phyloP scores from a whole-genome alignment of 2,888 invertebrate species.

The Diaphora mendica region DNA sequence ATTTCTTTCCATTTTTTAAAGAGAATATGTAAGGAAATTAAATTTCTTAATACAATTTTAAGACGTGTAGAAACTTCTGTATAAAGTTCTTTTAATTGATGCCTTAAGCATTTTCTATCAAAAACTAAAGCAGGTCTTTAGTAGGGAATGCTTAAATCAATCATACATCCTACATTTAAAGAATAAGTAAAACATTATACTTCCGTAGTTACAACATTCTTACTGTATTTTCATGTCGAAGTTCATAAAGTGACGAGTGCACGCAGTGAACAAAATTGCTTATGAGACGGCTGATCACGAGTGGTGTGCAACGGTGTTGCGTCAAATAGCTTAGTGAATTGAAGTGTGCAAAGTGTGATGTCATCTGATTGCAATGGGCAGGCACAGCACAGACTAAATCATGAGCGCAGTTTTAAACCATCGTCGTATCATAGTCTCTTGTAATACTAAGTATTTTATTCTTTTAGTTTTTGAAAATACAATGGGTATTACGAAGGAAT shows the following conservation, averaged over 20 bases:
- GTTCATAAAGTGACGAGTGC: not conserved
- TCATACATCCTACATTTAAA: too few relatives aligned
- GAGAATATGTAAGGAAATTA: not conserved
- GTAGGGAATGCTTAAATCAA: not conserved
- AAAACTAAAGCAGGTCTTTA: not conserved
- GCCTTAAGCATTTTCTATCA: not conserved
- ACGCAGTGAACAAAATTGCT: not conserved
- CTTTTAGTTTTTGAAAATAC: conserved; percentile 50
- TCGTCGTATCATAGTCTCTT: conserved; percentile 61
- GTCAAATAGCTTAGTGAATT: conserved; percentile 56
- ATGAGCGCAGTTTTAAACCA: conserved; percentile 69
- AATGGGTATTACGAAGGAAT: conserved; percentile 33
- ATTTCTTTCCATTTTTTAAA: not conserved
- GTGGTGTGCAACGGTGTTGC: conserved; percentile 47
- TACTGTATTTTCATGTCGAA: not conserved
- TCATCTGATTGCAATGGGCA: conserved; percentile 78
- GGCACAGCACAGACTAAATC: conserved; percentile 70
- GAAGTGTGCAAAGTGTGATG: conserved; percentile 68
- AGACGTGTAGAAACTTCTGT: not conserved
- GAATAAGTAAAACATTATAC: not conserved
- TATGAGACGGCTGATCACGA: conserved; percentile 9
- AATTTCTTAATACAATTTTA: too few relatives aligned
- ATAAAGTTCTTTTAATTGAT: not conserved
- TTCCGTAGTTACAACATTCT: not conserved
- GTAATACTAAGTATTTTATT: conserved; percentile 49